Evolutionary conservation across 2,113 vertebrate species (phyloP).

Genomic region (Tursiops truncatus): DNA sequence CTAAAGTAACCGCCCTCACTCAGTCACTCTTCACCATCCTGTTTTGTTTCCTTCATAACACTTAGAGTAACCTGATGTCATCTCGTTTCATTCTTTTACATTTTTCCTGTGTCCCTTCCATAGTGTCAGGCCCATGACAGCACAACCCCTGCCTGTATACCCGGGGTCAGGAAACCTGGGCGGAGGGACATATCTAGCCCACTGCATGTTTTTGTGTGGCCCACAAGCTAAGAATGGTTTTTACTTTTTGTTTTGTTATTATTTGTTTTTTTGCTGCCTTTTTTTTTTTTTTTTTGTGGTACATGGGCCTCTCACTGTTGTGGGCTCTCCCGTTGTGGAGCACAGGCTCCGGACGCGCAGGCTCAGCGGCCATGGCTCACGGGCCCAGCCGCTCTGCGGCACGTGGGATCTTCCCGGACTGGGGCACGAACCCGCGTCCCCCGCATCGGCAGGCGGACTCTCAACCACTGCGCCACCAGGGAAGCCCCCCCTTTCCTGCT

Average conservation of each 20-base stretch:
- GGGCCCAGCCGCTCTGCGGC: no score
- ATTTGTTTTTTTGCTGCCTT: no score
- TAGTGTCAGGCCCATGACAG: neutral
- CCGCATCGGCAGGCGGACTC: no score
- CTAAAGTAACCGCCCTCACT: neutral
- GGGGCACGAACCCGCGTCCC: no score
- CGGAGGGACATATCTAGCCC: rapidly evolving
- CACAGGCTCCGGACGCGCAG: no score
- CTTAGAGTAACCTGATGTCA: neutral
- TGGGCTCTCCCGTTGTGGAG: no score
- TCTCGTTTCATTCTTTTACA: neutral
- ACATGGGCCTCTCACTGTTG: no score
- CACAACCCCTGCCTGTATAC: rapidly evolving
- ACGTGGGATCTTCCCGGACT: no score
- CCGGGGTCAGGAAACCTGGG: neutral
- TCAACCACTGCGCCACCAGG: no score
- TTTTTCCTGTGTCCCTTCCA: neutral
- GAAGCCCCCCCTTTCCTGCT: no score
- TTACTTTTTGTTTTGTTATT: neutral
- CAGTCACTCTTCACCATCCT: neutral
- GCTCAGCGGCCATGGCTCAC: no score
- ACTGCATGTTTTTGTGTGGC: neutral
- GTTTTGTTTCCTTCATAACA: neutral
- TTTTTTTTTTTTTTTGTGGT: no score
- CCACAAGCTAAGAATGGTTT: neutral